These are phyloP conservation scores for Helleia helle DNA, from an alignment of 2,888 invertebrate species.

Conservation along the genomic window DNA sequence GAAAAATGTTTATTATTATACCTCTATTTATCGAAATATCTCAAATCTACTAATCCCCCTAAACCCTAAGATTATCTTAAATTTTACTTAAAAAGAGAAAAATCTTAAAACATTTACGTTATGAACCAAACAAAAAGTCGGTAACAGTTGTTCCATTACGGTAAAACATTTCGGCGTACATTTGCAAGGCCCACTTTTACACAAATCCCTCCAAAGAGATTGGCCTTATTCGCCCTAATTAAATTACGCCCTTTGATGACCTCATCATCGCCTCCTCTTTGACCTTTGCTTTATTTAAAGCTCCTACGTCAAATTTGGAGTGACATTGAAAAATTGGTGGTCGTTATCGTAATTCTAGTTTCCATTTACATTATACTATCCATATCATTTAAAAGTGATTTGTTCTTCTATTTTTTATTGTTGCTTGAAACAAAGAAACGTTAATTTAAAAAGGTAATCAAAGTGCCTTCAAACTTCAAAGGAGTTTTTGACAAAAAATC, in stretches of 20 bases:
- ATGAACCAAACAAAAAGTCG: conserved; percentile 3
- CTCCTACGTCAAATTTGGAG: conserved; percentile 26
- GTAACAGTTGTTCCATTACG: conserved; percentile 6
- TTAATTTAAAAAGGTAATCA: no score
- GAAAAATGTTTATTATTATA: no score
- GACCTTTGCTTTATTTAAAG: conserved; percentile 42
- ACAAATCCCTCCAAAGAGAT: conserved; percentile 15
- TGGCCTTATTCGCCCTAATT: conserved; percentile 43
- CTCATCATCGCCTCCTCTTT: conserved; percentile 45
- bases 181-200: not conserved
- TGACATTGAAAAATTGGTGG: conserved; percentile 37
- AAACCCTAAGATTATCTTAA: no score
- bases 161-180: conserved; percentile 2
- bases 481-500: no score
- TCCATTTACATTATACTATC: not conserved
- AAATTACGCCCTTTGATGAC: conserved; percentile 49
- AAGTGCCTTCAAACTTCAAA: no score
- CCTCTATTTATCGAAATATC: no score
- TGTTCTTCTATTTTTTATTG: not conserved
- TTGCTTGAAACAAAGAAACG: no score
- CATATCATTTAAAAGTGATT: not conserved
- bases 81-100: not conserved
- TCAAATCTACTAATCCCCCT: no score
- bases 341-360: not conserved
- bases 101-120: not conserved